Conservation (phyloP, 2,888 invertebrate genomes). For the Chrysotoxum bicinctum region DNA sequence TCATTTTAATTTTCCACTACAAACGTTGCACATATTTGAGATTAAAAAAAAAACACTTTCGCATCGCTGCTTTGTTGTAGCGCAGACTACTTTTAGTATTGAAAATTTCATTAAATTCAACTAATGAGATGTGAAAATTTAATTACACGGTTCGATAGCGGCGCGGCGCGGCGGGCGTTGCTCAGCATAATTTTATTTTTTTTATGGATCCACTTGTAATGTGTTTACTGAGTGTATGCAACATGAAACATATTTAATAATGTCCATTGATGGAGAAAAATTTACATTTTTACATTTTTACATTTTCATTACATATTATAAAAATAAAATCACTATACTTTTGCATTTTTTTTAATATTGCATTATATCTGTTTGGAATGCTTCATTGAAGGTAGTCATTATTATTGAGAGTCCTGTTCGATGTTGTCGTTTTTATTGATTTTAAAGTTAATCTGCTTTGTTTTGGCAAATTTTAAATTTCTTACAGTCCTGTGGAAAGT, state of each 20-base stretch:
- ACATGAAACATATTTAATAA: conserved; percentile 44
- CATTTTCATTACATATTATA: background rate
- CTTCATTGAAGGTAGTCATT: background rate
- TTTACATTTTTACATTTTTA: conserved; percentile 49
- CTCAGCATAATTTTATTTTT: conserved; percentile 22
- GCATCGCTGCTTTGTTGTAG: conserved; percentile 45
- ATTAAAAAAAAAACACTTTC: background rate
- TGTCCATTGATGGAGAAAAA: conserved; percentile 51
- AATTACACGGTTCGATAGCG: conserved; percentile 70
- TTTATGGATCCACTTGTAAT: conserved; percentile 17
- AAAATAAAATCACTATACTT: conserved; percentile 20
- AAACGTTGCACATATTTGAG: conserved; percentile 24
- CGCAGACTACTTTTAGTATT: conserved; percentile 33
- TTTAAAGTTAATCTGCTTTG: background rate
- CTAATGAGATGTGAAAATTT: conserved; percentile 72
- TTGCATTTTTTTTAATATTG: background rate
- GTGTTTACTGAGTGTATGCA: conserved; percentile 11
- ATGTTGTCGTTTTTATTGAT: background rate
- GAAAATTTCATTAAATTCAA: conserved; percentile 71
- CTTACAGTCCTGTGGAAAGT: background rate
- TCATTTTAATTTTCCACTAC: conserved; percentile 17
- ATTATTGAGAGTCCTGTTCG: background rate
- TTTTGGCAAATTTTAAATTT: background rate
- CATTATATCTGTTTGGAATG: conserved; percentile 10
- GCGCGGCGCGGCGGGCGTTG: background rate